Base-by-base conservation (phyloP, 2,888 invertebrate species). In the Coelogynopora nodosa region DNA sequence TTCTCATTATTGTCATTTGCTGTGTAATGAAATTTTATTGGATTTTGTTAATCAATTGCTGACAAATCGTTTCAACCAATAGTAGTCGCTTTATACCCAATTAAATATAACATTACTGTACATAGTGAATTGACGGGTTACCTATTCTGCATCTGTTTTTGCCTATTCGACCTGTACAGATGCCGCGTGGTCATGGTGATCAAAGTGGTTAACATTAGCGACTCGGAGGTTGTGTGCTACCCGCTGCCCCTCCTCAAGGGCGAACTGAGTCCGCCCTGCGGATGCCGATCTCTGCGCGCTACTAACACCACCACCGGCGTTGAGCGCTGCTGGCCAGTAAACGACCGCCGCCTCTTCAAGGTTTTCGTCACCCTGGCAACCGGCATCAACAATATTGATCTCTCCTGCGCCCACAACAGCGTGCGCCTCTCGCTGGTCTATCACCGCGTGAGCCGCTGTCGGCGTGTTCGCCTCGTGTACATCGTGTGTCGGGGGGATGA, bases 401-500 rank as follows among this genome's bases (percentile, higher is more conserved):
- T 95, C 67, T 93, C 93, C 89, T 94, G 89, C 85, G 88, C 88
- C 27, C 89, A 89, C 30, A 90, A 90, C 80, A 88, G 89, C 67
- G 81, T 90, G 29, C 89, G 89, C 23, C 86, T 91, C 28, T 88
- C 87, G 0, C 88, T 91, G 28, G 84, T 87, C 86, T 90, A 89
- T 87, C 87, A 88, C 0, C 86, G 30, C 10, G 18, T 10, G 13
- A 27, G 10, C 23, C 29, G 83, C 26, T 26, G n/a, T 0, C 87
- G 89, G 89, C 94, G 95, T 87, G 94, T 95, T 23, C 90, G 92
- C 67, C 96, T 96, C 26, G 93, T 97, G 26, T 96, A 96, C 90
- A 94, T 97, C 85, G 94, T 96, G 89, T 96, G 96, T 91, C 93
- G 94, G 89, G 95, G 94, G 88, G 95, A 95, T 90, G 94, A 95